A percentile compares a stretch with the other conserved stretches of the same genome.
Evolutionary conservation across 2,113 vertebrate species (phyloP).

Genomic region (Origma solitaria): DNA sequence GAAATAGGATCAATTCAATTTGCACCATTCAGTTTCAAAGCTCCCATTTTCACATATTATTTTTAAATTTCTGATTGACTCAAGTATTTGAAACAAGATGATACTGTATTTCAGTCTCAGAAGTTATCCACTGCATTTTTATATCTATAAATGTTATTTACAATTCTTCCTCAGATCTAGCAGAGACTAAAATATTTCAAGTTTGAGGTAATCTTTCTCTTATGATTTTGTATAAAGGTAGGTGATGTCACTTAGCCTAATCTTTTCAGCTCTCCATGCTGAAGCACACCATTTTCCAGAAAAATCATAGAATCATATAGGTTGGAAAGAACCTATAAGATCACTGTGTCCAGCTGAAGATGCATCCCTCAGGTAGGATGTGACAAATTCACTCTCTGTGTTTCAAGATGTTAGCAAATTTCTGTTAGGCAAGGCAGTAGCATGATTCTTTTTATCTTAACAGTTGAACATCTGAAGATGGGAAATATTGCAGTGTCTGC

Average conservation of each 20-base stretch:
- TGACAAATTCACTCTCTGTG: background rate
- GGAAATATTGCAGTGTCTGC: background rate
- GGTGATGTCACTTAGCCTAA: background rate
- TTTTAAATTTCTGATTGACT: background rate
- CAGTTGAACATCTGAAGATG: background rate
- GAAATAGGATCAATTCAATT: background rate
- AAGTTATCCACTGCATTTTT: background rate
- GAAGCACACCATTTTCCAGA: background rate
- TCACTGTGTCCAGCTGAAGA: background rate
- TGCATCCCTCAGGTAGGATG: background rate
- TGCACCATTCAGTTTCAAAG: background rate
- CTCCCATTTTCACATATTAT: background rate
- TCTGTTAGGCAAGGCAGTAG: background rate
- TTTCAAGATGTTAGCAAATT: background rate
- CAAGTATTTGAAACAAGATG: background rate
- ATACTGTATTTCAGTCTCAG: background rate
- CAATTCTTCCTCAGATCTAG: background rate
- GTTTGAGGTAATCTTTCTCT: background rate
- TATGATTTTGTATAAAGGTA: background rate
- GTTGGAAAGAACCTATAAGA: background rate
- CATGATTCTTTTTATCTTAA: background rate
- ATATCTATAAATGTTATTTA: background rate
- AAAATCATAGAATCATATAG: background rate
- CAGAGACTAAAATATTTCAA: background rate
- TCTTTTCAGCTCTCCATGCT: background rate